phyloP scores from a whole-genome alignment of 2,113 vertebrate genomes.

The Nymphicus hollandicus region DNA sequence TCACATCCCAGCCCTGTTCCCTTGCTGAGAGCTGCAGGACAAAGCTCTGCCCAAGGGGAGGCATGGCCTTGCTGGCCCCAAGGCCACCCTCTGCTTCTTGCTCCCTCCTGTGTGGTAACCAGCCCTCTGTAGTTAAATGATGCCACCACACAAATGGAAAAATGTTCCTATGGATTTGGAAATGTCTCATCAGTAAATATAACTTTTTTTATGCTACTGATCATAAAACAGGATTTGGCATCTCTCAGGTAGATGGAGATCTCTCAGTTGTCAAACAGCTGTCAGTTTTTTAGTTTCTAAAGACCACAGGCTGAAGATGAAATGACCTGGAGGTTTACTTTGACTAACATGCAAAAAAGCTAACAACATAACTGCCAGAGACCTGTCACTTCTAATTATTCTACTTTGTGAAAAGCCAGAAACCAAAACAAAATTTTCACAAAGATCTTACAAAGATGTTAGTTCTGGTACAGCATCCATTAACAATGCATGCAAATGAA shows the following conservation, averaged over 20 bases:
- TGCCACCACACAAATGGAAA: not conserved
- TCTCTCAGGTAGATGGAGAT: not conserved
- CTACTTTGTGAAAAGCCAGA: not conserved
- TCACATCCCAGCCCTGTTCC: not conserved
- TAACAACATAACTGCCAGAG: not conserved
- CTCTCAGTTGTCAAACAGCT: not conserved
- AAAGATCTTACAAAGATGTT: not conserved
- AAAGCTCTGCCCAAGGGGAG: not conserved
- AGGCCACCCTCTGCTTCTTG: not conserved
- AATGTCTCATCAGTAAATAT: not conserved
- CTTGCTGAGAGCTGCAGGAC: not conserved
- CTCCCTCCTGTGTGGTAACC: not conserved
- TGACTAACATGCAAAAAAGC: not conserved
- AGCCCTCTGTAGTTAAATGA: not conserved
- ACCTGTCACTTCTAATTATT: not conserved
- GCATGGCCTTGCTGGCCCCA: accelerated
- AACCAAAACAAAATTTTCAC: not conserved
- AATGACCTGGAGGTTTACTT: not conserved
- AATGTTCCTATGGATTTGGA: not conserved
- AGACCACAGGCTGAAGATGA: not conserved
- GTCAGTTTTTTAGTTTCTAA: not conserved
- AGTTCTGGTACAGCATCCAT: not conserved
- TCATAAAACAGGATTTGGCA: not conserved
- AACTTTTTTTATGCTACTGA: not conserved
- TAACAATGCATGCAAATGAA: not conserved